Evolutionary conservation across 2,113 vertebrate species (phyloP).

Genomic region (Pomatorhinus ruficollis): DNA sequence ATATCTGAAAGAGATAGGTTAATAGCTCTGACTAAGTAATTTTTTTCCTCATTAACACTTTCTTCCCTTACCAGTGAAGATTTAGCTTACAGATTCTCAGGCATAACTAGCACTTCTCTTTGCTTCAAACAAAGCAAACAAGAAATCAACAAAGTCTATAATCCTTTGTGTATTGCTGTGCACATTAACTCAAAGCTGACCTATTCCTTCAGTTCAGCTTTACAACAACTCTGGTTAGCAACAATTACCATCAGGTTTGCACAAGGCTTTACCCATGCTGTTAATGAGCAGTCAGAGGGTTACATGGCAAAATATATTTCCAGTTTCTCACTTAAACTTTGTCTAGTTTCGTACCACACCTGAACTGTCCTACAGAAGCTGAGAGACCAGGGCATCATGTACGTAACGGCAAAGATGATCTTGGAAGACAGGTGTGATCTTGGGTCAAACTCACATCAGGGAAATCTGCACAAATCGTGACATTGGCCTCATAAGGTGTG

Average conservation of each 20-base stretch:
- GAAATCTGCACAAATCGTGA: neutral
- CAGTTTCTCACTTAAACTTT: neutral
- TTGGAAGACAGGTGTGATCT: neutral
- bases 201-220: neutral
- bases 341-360: neutral
- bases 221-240: neutral
- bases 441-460: neutral
- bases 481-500: accelerated
- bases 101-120: neutral
- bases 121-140: neutral
- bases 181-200: neutral
- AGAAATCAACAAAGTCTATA: neutral
- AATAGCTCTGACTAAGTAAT: neutral
- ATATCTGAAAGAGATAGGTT: neutral
- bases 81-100: neutral
- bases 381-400: accelerated
- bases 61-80: neutral
- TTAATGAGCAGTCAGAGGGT: neutral
- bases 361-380: neutral
- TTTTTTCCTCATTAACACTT: neutral
- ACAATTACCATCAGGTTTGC: neutral
- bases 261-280: neutral
- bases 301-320: neutral
- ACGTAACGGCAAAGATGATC: neutral
- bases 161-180: neutral